Base-by-base conservation (phyloP, 2,888 invertebrate species). In the Axea sp. region DNA sequence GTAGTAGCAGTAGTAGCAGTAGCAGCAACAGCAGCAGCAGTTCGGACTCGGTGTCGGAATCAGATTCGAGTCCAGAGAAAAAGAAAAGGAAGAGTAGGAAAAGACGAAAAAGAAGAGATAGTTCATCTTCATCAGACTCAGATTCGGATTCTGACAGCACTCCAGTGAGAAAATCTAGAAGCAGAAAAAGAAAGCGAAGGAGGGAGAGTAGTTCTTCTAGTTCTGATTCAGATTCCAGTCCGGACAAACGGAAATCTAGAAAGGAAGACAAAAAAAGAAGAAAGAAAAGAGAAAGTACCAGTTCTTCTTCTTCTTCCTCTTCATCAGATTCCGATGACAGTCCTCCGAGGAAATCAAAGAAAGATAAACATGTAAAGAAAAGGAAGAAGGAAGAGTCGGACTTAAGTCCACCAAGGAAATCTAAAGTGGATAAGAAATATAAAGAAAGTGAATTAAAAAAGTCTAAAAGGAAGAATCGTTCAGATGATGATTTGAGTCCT, bases 171-270 rank as follows among this genome's bases (percentile, higher is more conserved):
- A 71, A 62, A 14, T 45, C 45, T 0, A 45, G 28, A n/a, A 39
- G 9, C 2, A 11, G 19, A 0, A 49, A 8, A 0, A 74, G 45
- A 12, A 75, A 60, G 41, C 59, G 68, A 2, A 75, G 26, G 59
- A 47, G 74, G 71, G 41, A 73, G 39, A 72, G 65, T 55, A 74
- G 43, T 24, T 57, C 76, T 33, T 62, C 80, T 14, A 88, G 89
- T 76, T 84, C 82, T 4, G 86, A 86, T 75, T 68, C 80, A 28
- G 85, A 86, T 75, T 71, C 77, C 11, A 84, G 83, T 71, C 80
- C 83, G 22, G 17, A 53, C 2, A 43, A 37, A 57, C 68, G 75
- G 19, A 78, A 78, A 49, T 77, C 75, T 43, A 65, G 72, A 7
- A 68, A 37, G n/a, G 37, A 45, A 0, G 60, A 73, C 7, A 51